Evolutionary conservation across 2,888 invertebrate genomes (phyloP), one percentile per base, ranked within the genome.

Genomic region (Microchrysa polita): DNA sequence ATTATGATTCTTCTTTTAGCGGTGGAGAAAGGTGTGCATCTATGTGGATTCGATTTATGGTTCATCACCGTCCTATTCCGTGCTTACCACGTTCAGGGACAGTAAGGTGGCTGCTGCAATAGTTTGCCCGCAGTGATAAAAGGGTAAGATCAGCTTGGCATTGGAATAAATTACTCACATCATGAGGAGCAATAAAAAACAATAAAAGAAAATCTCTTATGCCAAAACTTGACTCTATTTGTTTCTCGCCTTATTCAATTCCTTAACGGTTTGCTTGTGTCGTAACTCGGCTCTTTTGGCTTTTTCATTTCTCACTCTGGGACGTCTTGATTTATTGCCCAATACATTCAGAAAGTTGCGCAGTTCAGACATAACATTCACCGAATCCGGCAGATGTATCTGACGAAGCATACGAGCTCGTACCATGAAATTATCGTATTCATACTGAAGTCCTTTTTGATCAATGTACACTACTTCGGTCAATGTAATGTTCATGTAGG

Each of bases 401-500:
- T 83, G 80, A 0, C 84, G 79, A 14, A 85, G 82, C 75, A 80
- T 81, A 16, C 83, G 81, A 72, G 80, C 80, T 2, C 81, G 80
- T 14, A 84, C 79, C 78, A 83, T 80, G 67, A 83, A 83, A 44
- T 82, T 76, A 55, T 84, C 83, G n/a, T 84, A 84, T 0, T 79
- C 77, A 78, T 82, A 81, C 16, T 81, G 81, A 1, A 78, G 75
- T 0, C 82, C 82, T 74, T 82, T 79, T 2, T 83, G 82, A 77
- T 84, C 83, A 7, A 84, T 82, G 48, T 82, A 82, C 1, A 84
- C 84, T 0, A 77, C 83, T 57, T 82, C 77, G 0, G 75, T 75
- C 42, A 85, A 75, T 23, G 80, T 79, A 4, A 84, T 80, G 40
- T 82, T 84, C 84, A 84, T 84, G 73, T 79, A 80, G 0, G 84